phyloP scores from a whole-genome alignment of 2,797 vertebrate genomes.

The Dipus sagitta region DNA sequence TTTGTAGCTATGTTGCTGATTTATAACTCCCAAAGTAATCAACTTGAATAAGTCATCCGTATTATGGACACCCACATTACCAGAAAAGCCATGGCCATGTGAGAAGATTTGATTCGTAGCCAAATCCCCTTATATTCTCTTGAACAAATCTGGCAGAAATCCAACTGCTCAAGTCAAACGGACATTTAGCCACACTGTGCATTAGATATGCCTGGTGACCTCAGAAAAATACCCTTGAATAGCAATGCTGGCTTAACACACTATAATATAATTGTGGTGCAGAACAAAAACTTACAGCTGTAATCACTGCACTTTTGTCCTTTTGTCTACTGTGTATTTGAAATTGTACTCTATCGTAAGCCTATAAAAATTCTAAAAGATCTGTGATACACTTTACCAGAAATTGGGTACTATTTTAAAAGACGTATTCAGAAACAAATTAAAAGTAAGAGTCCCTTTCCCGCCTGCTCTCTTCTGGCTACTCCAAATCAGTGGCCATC shows the following conservation, averaged over 20 bases:
- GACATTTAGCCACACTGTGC: slow-evolving; percentile 74
- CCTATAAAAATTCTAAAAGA: slow-evolving; percentile 56
- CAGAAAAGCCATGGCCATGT: slow-evolving; percentile 60
- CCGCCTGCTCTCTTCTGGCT: too few species aligned
- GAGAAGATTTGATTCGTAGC: slow-evolving; percentile 78
- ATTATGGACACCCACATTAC: slow-evolving; percentile 56
- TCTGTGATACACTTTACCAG: slow-evolving; percentile 40
- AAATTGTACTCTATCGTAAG: slow-evolving; percentile 66
- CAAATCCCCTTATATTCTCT: slow-evolving; percentile 70
- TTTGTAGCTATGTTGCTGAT: slow-evolving; percentile 62
- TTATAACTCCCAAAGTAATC: slow-evolving; percentile 61
- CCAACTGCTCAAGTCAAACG: slow-evolving; percentile 77
- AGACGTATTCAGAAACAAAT: slow-evolving; percentile 53
- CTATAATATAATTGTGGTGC: slow-evolving; percentile 59
- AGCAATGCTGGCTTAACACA: slow-evolving; percentile 62
- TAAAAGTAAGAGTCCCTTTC: slow-evolving; percentile 28
- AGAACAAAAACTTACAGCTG: slow-evolving; percentile 68
- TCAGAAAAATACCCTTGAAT: slow-evolving; percentile 73
- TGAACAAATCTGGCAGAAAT: slow-evolving; percentile 79
- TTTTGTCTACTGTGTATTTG: slow-evolving; percentile 54
- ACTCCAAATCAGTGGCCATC: background rate
- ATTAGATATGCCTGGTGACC: slow-evolving; percentile 78
- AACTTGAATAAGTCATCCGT: slow-evolving; percentile 68
- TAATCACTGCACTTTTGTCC: slow-evolving; percentile 32
- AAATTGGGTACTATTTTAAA: slow-evolving; percentile 57